Conservation (phyloP, 1,140 invertebrate species). For the Dendrolimus punctatus region DNA sequence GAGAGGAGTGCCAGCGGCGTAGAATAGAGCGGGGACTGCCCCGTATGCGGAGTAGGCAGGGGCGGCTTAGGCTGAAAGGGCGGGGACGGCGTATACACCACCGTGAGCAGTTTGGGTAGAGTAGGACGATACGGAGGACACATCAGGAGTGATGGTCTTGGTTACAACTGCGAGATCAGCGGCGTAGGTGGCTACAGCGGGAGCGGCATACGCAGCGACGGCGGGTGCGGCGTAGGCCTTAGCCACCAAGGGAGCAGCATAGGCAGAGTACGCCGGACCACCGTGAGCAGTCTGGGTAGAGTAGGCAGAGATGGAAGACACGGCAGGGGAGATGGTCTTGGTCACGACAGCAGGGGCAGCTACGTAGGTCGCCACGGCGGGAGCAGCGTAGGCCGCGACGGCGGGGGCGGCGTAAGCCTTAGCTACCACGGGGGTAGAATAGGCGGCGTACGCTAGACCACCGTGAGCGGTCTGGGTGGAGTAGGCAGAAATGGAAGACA, state of each 20-base stretch:
- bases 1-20: slow-evolving; percentile 29
- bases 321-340: slow-evolving; percentile 32
- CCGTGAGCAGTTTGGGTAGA: slow-evolving; percentile 47
- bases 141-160: slow-evolving; percentile 36
- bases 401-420: slow-evolving; percentile 19
- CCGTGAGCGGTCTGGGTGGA: slow-evolving; percentile 38
- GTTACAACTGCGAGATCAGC: slow-evolving; percentile 19
- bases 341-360: slow-evolving; percentile 24
- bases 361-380: slow-evolving; percentile 4
- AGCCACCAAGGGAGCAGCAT: slow-evolving; percentile 16
- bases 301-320: slow-evolving; percentile 39
- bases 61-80: slow-evolving; percentile 24
- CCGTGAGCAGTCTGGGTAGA: slow-evolving; percentile 35
- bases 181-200: slow-evolving; percentile 19
- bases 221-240: slow-evolving; percentile 21
- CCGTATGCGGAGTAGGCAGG: slow-evolving; percentile 20
- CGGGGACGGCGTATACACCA: slow-evolving; percentile 20
- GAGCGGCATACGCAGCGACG: slow-evolving; percentile 24
- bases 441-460: slow-evolving; percentile 25
- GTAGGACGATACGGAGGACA: slow-evolving; percentile 47
- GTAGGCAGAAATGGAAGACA: slow-evolving; percentile 30
- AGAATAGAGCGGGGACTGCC: slow-evolving; percentile 14
- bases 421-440: slow-evolving; percentile 20
- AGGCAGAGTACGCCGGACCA: slow-evolving; percentile 12
- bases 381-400: slow-evolving; percentile 17